Conservation (phyloP, 2,113 vertebrate species). For the Siniperca knerii region DNA sequence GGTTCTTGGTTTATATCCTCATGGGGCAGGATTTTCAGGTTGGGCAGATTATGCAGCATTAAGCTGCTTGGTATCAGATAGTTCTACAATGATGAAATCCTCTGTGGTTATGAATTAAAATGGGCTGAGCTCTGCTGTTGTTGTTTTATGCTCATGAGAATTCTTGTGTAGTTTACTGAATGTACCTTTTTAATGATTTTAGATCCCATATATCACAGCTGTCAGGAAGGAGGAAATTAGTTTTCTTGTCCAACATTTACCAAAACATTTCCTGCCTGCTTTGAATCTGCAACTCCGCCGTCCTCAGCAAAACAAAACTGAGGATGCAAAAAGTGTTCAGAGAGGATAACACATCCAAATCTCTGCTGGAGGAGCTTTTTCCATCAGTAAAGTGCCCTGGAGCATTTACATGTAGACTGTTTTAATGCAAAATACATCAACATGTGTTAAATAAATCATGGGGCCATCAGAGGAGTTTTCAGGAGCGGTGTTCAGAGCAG, state of each 20-base stretch:
- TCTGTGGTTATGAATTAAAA: constrained; percentile 69
- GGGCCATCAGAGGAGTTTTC: constrained; percentile 41
- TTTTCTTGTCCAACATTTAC: constrained; percentile 27
- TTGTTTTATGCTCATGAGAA: constrained; percentile 32
- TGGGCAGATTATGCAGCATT: constrained; percentile 78
- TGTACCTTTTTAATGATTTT: constrained; percentile 25
- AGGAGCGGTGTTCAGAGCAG: constrained; percentile 24
- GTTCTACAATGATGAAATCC: constrained; percentile 75
- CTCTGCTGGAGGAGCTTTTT: constrained; percentile 37
- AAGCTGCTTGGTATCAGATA: constrained; percentile 79
- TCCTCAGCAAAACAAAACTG: constrained; percentile 27
- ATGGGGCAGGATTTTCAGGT: constrained; percentile 70
- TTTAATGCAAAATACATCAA: constrained; percentile 61
- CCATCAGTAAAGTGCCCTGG: constrained; percentile 12
- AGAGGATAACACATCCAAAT: constrained; percentile 42
- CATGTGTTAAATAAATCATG: constrained; percentile 65
- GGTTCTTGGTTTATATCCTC: constrained; percentile 60
- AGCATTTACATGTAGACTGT: constrained; percentile 38
- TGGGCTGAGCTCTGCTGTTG: constrained; percentile 34
- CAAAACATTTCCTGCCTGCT: constrained; percentile 12
- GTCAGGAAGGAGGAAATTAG: constrained; percentile 11
- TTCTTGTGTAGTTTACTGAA: not conserved
- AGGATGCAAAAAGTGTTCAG: constrained; percentile 26
- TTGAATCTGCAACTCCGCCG: not conserved
- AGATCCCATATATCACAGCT: not conserved